Evolutionary conservation across 2,113 vertebrate species (phyloP).

Genomic region (Tragelaphus buxtoni): DNA sequence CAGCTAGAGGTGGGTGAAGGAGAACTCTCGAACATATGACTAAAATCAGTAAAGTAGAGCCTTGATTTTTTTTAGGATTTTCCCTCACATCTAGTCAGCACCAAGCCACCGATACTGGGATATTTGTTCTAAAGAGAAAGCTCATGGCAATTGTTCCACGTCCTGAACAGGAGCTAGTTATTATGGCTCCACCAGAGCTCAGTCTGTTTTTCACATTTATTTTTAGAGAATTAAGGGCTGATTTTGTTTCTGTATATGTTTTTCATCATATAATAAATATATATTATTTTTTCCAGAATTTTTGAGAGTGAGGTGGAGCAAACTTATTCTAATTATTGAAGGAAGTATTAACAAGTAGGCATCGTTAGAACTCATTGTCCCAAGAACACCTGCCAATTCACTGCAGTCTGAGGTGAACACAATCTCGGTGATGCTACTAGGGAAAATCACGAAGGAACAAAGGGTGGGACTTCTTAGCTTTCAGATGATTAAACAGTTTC

Average conservation of each 20-base stretch:
- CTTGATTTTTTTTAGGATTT: neutral
- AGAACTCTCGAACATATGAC: neutral
- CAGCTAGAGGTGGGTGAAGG: fast-evolving
- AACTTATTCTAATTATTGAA: neutral
- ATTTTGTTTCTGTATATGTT: neutral
- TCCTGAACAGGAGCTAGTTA: neutral
- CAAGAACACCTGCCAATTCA: neutral
- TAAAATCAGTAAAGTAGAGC: neutral
- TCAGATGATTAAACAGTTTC: neutral
- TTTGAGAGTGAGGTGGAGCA: neutral
- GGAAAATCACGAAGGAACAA: neutral
- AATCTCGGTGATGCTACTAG: neutral
- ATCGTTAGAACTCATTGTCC: neutral
- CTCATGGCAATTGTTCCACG: neutral
- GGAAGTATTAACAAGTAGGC: neutral
- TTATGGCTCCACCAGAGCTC: neutral
- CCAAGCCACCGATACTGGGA: neutral
- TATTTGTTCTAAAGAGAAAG: neutral
- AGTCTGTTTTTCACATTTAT: neutral
- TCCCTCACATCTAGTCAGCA: neutral
- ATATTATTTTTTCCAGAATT: neutral
- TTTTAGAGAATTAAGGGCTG: neutral
- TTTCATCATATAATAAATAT: neutral
- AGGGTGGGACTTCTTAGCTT: neutral
- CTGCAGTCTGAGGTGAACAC: neutral